A percentile compares a stretch with the other conserved stretches of the same genome.
These are phyloP conservation scores for Dasysyrphus albostriatus DNA, from an alignment of 2,888 invertebrate genomes.

Conservation along the genomic window DNA sequence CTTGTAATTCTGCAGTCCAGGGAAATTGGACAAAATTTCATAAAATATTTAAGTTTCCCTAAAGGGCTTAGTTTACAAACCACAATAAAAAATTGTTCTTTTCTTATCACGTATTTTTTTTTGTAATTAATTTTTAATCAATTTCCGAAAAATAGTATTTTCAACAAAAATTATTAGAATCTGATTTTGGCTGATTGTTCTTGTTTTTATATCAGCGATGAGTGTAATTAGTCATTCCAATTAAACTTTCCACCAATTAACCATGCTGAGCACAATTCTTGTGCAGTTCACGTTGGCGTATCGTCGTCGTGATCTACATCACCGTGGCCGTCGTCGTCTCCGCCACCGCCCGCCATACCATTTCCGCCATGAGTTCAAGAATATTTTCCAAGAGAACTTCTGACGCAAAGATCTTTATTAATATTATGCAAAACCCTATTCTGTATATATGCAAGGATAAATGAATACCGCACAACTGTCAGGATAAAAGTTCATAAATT, in stretches of 20 bases:
- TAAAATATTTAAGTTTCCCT: too few relatives aligned
- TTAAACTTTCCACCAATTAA: slow-evolving; percentile 62
- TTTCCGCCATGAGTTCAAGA: slow-evolving; percentile 27
- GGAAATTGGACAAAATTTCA: too few relatives aligned
- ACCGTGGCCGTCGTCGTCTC: not conserved
- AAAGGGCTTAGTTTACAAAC: too few relatives aligned
- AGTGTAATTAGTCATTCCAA: slow-evolving; percentile 61
- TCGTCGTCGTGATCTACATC: not conserved
- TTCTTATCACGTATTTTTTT: not conserved
- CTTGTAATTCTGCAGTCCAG: too few relatives aligned
- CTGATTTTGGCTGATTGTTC: slow-evolving; percentile 6
- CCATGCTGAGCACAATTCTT: slow-evolving; percentile 33
- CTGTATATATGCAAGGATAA: slow-evolving; percentile 44
- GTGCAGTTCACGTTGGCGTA: slow-evolving; percentile 6
- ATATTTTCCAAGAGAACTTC: slow-evolving; percentile 12
- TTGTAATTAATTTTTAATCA: not conserved
- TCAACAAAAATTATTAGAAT: slow-evolving; percentile 19
- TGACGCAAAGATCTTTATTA: slow-evolving; percentile 50
- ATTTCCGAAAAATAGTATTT: not conserved
- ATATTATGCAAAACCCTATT: slow-evolving; percentile 57
- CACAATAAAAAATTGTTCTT: not conserved
- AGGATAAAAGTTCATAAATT: slow-evolving; percentile 68
- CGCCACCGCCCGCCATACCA: too few relatives aligned
- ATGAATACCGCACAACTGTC: slow-evolving; percentile 65
- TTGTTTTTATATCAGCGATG: slow-evolving; percentile 39